These are phyloP conservation scores for Tachysurus vachellii DNA, from an alignment of 2,113 vertebrate species.

Conservation along the genomic window DNA sequence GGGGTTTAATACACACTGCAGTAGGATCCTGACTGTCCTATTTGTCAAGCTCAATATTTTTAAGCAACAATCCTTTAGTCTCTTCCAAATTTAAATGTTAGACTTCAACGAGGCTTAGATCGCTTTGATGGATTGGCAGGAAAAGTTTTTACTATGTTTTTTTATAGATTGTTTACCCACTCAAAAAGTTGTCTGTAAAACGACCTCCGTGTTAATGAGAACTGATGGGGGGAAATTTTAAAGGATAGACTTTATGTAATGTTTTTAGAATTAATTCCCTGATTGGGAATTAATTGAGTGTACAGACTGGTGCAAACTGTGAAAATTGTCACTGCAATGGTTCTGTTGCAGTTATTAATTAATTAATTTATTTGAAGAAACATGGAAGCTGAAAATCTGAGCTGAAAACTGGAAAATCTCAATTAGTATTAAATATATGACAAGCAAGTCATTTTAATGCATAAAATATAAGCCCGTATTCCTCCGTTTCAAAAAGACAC, in stretches of 20 bases:
- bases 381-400: background rate
- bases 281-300: background rate
- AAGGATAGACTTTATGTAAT: background rate
- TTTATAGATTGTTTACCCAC: background rate
- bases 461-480: background rate
- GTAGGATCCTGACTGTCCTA: background rate
- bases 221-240: background rate
- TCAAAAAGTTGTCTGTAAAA: background rate
- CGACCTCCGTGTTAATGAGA: background rate
- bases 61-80: conserved; percentile 59
- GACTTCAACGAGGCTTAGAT: conserved; percentile 70
- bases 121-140: conserved; percentile 51
- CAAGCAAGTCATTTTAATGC: background rate
- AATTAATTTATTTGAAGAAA: background rate
- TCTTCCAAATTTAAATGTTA: conserved; percentile 65
- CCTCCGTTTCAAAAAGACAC: background rate
- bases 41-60: conserved; percentile 55
- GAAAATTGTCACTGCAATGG: background rate
- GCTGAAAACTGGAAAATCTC: background rate
- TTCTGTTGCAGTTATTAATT: too few species aligned
- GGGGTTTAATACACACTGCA: background rate
- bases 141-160: background rate
- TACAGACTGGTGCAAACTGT: background rate
- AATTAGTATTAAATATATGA: background rate
- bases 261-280: background rate